These are phyloP conservation scores for Hypercompe scribonia DNA, from an alignment of 2,888 invertebrate species.

Conservation along the genomic window DNA sequence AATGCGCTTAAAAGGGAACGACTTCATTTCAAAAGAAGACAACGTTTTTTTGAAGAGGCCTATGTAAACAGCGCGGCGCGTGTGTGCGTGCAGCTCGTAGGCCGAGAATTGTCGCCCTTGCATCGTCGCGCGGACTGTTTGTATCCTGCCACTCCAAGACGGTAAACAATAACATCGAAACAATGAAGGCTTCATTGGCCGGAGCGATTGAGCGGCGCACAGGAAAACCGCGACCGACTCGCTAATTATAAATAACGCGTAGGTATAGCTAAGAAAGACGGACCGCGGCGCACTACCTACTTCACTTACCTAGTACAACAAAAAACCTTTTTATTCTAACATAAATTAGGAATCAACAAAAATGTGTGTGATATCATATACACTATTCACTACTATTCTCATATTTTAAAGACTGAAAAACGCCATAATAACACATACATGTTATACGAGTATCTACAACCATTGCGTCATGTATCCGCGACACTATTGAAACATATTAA, in stretches of 20 bases:
- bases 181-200: slow-evolving; percentile 29
- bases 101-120: slow-evolving; percentile 12
- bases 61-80: slow-evolving; percentile 46
- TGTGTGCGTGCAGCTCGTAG: slow-evolving; percentile 26
- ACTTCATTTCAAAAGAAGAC: slow-evolving; percentile 69
- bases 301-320: background rate
- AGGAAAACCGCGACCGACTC: slow-evolving; percentile 47
- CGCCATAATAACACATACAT: background rate
- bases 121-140: background rate
- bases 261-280: slow-evolving; percentile 9
- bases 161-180: slow-evolving; percentile 46
- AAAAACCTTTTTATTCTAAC: background rate
- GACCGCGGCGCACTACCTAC: background rate
- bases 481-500: background rate
- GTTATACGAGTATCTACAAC: too few species aligned
- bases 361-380: background rate
- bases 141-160: slow-evolving; percentile 19
- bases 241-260: slow-evolving; percentile 12
- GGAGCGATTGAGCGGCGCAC: slow-evolving; percentile 17
- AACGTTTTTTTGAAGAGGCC: slow-evolving; percentile 64
- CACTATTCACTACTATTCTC: background rate
- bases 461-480: background rate
- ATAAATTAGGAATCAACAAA: background rate
- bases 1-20: slow-evolving; percentile 76
- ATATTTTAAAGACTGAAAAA: background rate